These are phyloP conservation scores for Zosterops borbonicus DNA, from an alignment of 2,113 vertebrate species.

Conservation along the genomic window DNA sequence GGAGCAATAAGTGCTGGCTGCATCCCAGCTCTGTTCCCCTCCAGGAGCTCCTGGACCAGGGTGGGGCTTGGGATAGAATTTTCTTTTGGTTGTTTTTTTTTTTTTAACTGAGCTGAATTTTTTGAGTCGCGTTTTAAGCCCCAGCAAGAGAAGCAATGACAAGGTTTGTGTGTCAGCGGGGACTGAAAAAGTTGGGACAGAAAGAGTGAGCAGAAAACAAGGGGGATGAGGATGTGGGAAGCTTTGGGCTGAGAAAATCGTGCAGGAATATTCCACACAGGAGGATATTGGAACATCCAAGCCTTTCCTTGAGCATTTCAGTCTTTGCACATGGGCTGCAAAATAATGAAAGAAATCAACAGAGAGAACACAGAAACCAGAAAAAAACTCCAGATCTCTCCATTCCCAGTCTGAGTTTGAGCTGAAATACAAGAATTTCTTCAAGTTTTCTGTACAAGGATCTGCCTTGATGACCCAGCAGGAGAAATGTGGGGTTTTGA, in stretches of 20 bases:
- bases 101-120: no score
- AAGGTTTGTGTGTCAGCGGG: no score
- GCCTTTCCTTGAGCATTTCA: background rate
- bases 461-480: background rate
- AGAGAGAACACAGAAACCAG: background rate
- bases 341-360: background rate
- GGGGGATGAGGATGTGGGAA: no score
- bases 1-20: background rate
- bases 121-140: no score
- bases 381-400: background rate
- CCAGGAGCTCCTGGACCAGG: background rate
- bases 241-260: no score
- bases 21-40: background rate
- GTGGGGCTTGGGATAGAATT: background rate
- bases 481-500: background rate
- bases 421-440: background rate
- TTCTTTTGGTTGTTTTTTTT: background rate
- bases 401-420: background rate
- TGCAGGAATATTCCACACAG: no score
- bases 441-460: background rate
- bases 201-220: no score
- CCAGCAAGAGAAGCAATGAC: no score
- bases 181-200: no score
- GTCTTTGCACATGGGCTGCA: fast-evolving
- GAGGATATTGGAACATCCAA: background rate